phyloP scores from a whole-genome alignment of 2,888 invertebrate genomes.

The Orthosia incerta region DNA sequence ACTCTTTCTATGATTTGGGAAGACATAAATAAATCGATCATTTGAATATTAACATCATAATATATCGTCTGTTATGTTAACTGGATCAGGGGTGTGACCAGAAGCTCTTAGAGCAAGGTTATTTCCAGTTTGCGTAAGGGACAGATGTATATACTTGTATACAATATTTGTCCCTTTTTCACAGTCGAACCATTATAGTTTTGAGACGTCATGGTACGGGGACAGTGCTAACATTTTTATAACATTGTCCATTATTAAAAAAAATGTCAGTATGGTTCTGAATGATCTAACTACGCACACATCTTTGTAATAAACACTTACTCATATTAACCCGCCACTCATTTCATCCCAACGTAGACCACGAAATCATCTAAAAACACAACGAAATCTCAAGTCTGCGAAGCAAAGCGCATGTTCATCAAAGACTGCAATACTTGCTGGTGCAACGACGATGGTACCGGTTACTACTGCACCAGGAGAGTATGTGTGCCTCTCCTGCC shows the following conservation, averaged over 20 bases:
- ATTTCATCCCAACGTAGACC: constrained; percentile 64
- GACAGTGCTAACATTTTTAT: background rate
- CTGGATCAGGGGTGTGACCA: background rate
- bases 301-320: background rate
- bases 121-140: too few species aligned
- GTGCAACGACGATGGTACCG: constrained; percentile 88
- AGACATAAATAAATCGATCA: background rate
- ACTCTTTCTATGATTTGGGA: background rate
- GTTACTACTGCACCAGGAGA: constrained; percentile 87
- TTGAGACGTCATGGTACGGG: too few species aligned
- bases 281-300: background rate
- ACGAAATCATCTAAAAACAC: constrained; percentile 65
- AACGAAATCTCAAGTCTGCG: constrained; percentile 79
- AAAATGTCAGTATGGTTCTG: background rate
- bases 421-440: constrained; percentile 89
- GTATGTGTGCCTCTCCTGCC: constrained; percentile 80
- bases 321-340: background rate
- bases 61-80: background rate
- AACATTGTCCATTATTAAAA: background rate
- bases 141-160: too few species aligned
- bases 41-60: too few species aligned
- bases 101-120: too few species aligned
- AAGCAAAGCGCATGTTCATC: constrained; percentile 86
- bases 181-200: too few species aligned
- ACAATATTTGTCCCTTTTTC: too few species aligned